Conservation (phyloP, 2,113 vertebrate genomes). For the Antechinus flavipes region DNA sequence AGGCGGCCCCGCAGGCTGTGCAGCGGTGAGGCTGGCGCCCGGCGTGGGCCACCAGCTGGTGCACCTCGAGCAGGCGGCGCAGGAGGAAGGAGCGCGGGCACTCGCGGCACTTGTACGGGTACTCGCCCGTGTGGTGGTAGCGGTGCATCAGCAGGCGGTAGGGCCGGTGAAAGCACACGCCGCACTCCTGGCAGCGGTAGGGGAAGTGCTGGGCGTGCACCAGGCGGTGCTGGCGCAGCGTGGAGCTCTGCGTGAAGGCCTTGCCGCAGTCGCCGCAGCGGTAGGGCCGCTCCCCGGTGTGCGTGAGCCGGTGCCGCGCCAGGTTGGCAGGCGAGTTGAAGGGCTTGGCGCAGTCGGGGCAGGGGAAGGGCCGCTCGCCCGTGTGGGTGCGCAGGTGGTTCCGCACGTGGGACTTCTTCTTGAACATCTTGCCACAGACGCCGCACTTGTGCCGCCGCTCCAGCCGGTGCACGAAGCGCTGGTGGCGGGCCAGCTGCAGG, state of each 20-base stretch:
- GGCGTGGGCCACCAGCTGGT: conserved; percentile 89
- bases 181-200: conserved; percentile 93
- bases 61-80: conserved; percentile 91
- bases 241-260: conserved; percentile 87
- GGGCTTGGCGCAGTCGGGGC: conserved; percentile 91
- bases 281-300: conserved; percentile 88
- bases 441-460: conserved; percentile 83
- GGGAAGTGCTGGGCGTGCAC: conserved; percentile 87
- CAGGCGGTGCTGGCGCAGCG: conserved; percentile 91
- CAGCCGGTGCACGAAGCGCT: conserved; percentile 81
- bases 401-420: conserved; percentile 91
- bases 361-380: conserved; percentile 91
- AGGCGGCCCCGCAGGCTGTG: conserved; percentile 88
- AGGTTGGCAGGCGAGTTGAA: conserved; percentile 93
- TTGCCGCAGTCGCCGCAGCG: conserved; percentile 88
- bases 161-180: conserved; percentile 90
- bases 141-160: conserved; percentile 93
- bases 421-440: conserved; percentile 92
- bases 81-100: conserved; percentile 92
- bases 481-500: conserved; percentile 86
- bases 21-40: conserved; percentile 90
- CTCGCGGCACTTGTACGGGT: conserved; percentile 89
- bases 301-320: conserved; percentile 91
- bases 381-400: conserved; percentile 94
- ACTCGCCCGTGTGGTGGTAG: conserved; percentile 92